These are phyloP conservation scores for Tetheella fluctuosa DNA, from an alignment of 2,888 invertebrate species.

Conservation along the genomic window DNA sequence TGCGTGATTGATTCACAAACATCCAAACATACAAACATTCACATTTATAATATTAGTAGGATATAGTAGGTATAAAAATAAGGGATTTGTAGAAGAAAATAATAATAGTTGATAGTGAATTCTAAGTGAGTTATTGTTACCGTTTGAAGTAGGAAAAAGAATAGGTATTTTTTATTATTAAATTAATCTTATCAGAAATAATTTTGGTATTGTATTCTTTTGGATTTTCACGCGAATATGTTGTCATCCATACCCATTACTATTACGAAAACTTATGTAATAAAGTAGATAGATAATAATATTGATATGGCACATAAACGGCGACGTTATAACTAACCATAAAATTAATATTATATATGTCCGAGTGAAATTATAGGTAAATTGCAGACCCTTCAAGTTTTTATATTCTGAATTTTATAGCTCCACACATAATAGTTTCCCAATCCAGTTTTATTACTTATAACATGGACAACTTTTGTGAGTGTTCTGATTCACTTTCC, in stretches of 20 bases:
- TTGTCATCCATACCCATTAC: too few species aligned
- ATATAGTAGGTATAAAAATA: too few species aligned
- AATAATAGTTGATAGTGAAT: too few species aligned
- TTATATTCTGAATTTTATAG: conserved; percentile 23
- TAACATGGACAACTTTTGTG: conserved; percentile 1
- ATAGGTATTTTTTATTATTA: too few species aligned
- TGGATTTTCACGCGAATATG: too few species aligned
- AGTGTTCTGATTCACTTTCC: conserved; percentile 8
- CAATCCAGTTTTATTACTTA: conserved; percentile 7
- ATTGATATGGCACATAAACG: conserved; percentile 32
- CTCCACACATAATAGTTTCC: conserved; percentile 9
- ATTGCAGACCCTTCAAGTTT: conserved; percentile 34
- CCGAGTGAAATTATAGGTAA: conserved; percentile 30
- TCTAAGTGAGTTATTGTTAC: too few species aligned
- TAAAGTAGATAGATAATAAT: conserved; percentile 14
- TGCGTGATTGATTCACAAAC: too few species aligned
- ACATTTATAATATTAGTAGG: too few species aligned
- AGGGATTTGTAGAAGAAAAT: too few species aligned
- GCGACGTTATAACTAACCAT: conserved; percentile 31
- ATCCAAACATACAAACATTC: too few species aligned
- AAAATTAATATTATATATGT: conserved; percentile 37
- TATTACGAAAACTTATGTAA: neutral
- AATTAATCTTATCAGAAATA: too few species aligned
- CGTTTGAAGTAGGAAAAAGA: too few species aligned
- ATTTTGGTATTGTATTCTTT: neutral